Conservation (phyloP, 1,140 invertebrate genomes). For the Liolophura sinensis region DNA sequence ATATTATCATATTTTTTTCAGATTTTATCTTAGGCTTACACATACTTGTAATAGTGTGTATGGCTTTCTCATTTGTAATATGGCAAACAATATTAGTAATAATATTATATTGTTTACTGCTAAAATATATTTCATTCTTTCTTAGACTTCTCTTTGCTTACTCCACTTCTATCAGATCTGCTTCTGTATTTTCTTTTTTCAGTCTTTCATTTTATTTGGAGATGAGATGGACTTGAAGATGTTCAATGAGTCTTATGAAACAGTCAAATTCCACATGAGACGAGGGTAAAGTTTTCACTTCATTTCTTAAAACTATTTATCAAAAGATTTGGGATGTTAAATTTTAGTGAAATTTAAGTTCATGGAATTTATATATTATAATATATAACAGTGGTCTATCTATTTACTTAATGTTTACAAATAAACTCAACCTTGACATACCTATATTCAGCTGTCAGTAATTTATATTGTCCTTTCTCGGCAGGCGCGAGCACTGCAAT, state of each 20-base stretch:
- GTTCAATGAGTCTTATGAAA: slow-evolving; percentile 68
- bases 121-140: too few relatives aligned
- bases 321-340: not conserved
- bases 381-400: too few relatives aligned
- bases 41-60: too few relatives aligned
- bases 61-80: too few relatives aligned
- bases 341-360: not conserved
- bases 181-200: slow-evolving; percentile 18
- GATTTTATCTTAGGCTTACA: too few relatives aligned
- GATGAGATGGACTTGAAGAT: slow-evolving; percentile 65
- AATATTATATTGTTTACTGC: too few relatives aligned
- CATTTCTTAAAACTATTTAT: not conserved
- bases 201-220: slow-evolving; percentile 69
- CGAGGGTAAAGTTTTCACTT: slow-evolving; percentile 61
- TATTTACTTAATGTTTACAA: too few relatives aligned
- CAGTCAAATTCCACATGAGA: slow-evolving; percentile 68
- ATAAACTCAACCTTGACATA: not conserved
- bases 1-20: too few relatives aligned
- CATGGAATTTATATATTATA: too few relatives aligned
- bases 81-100: too few relatives aligned
- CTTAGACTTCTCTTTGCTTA: too few relatives aligned
- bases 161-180: not conserved
- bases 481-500: slow-evolving; percentile 65
- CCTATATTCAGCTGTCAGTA: not conserved
- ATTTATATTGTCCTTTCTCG: slow-evolving; percentile 17